A percentile compares a stretch with the other conserved stretches of the same genome.
These are phyloP conservation scores for Sminthopsis crassicaudata DNA, from an alignment of 2,113 vertebrate genomes.

Conservation along the genomic window DNA sequence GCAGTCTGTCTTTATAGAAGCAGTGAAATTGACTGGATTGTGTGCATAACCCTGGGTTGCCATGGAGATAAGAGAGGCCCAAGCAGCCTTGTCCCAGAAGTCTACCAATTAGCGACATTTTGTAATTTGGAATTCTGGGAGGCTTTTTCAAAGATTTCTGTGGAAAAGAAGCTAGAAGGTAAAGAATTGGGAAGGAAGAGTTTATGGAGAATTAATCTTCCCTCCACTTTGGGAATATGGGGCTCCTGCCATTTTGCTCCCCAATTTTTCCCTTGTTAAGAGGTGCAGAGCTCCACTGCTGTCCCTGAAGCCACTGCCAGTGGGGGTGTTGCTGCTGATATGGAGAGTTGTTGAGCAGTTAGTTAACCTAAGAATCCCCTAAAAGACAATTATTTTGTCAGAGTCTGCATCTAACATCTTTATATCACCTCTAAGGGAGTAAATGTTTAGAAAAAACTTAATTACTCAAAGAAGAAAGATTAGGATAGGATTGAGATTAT, in stretches of 20 bases:
- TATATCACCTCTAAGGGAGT: not conserved
- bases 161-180: not conserved
- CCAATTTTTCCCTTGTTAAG: not conserved
- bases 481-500: not conserved
- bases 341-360: not conserved
- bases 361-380: not conserved
- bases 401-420: not conserved
- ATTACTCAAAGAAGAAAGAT: not conserved
- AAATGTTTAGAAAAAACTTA: not conserved
- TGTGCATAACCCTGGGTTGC: not conserved
- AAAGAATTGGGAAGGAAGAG: not conserved
- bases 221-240: not conserved
- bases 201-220: not conserved
- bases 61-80: not conserved
- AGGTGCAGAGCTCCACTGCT: not conserved
- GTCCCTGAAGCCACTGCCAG: not conserved
- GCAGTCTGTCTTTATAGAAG: not conserved
- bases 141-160: not conserved
- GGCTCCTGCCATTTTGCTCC: not conserved
- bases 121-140: not conserved
- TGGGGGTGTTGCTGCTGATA: not conserved
- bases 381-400: not conserved
- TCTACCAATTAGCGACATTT: not conserved
- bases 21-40: not conserved
- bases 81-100: not conserved